Evolutionary conservation across 64 coral and sea anemone genomes (phyloP).

Genomic region (Dendronephthya gigantea): DNA sequence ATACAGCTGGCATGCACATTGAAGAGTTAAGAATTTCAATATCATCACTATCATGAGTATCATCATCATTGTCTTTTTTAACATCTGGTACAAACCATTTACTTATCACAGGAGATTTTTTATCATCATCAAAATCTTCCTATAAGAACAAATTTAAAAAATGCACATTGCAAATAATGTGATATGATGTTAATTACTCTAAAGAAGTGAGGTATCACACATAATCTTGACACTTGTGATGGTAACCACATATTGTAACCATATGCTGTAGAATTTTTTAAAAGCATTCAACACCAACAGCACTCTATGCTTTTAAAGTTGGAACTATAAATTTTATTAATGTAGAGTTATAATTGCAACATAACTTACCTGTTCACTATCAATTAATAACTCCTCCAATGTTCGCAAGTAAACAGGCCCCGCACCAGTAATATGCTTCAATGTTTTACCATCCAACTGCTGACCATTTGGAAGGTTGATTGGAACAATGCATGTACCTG

Average conservation of each 20-base stretch:
- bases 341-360: too few species aligned
- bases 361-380: neutral
- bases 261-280: too few species aligned
- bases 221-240: too few species aligned
- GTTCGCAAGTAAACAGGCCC: neutral
- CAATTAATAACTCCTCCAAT: neutral
- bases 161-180: too few species aligned
- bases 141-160: too few species aligned
- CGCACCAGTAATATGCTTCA: constrained; percentile 13
- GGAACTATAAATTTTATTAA: too few species aligned
- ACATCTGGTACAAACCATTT: neutral
- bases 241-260: too few species aligned
- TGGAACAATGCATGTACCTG: neutral
- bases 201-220: too few species aligned
- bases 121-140: neutral
- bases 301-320: too few species aligned
- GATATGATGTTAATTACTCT: too few species aligned
- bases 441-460: neutral
- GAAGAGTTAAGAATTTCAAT: neutral
- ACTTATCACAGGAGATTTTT: neutral
- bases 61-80: neutral
- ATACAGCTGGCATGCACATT: neutral
- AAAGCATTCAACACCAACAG: too few species aligned
- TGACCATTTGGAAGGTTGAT: neutral
- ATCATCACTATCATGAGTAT: too few species aligned